Percentiles rank a stretch among this genome's conserved stretches.
Evolutionary conservation across 1,140 invertebrate genomes (phyloP).

Genomic region (Temnothorax longispinosus): DNA sequence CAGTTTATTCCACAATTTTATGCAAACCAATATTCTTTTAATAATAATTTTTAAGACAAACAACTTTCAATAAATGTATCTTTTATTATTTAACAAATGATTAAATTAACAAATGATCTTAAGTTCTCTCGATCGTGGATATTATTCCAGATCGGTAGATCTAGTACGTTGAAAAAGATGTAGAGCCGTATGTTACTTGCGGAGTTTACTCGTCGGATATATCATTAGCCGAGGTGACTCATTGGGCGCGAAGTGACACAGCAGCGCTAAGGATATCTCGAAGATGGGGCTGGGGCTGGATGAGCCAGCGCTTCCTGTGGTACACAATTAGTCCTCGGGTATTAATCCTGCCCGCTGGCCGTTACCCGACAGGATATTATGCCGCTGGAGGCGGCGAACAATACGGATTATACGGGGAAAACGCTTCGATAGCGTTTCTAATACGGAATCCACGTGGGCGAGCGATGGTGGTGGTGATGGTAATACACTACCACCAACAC

Average conservation of each 20-base stretch:
- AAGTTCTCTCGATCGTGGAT: not conserved
- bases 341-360: slow-evolving; percentile 81
- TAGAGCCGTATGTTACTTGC: slow-evolving; percentile 1
- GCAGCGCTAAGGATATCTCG: slow-evolving; percentile 49
- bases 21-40: not conserved
- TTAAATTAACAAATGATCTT: not conserved
- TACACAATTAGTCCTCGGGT: slow-evolving; percentile 81
- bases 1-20: not conserved
- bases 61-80: not conserved
- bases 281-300: slow-evolving; percentile 66
- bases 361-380: slow-evolving; percentile 82
- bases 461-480: not conserved
- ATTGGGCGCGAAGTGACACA: slow-evolving; percentile 54
- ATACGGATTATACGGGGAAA: slow-evolving; percentile 83
- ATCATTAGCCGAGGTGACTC: slow-evolving; percentile 63
- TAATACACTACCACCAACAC: slow-evolving; percentile 64
- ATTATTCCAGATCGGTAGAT: not conserved
- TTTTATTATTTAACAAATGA: not conserved
- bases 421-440: slow-evolving; percentile 84
- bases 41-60: not conserved
- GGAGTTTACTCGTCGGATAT: slow-evolving; percentile 32
- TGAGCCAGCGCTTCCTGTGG: slow-evolving; percentile 77
- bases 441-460: slow-evolving; percentile 72
- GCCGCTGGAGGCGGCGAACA: slow-evolving; percentile 81
- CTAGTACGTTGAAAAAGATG: not conserved